These are phyloP conservation scores for Octopus bimaculoides DNA, from an alignment of 1,140 invertebrate species.

Conservation along the genomic window DNA sequence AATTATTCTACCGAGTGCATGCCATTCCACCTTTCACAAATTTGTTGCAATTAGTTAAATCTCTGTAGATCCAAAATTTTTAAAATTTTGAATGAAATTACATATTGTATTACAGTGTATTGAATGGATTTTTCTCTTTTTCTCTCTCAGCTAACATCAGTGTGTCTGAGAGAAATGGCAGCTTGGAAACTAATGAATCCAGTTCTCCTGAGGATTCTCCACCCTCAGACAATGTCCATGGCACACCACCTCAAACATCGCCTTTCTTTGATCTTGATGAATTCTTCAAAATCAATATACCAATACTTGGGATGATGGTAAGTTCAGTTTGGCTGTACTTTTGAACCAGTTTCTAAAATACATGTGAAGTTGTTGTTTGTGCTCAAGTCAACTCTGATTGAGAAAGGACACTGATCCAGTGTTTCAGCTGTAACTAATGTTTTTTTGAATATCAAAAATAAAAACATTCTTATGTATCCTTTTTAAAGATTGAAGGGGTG, in stretches of 20 bases:
- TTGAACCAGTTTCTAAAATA: neutral
- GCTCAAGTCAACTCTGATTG: too few species aligned
- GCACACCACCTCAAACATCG: constrained; percentile 19
- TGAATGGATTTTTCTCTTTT: constrained; percentile 6
- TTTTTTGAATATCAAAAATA: too few species aligned
- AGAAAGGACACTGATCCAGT: too few species aligned
- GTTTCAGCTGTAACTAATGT: too few species aligned
- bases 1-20: too few species aligned
- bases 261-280: constrained; percentile 72
- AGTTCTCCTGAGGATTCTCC: constrained; percentile 44
- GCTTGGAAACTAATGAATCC: constrained; percentile 45
- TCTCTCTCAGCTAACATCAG: constrained; percentile 18
- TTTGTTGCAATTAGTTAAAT: too few species aligned
- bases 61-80: too few species aligned
- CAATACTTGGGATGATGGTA: constrained; percentile 60
- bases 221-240: constrained; percentile 24
- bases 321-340: constrained; percentile 7
- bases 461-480: too few species aligned
- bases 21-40: too few species aligned
- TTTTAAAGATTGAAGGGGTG: neutral
- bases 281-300: constrained; percentile 67
- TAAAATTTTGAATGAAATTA: too few species aligned
- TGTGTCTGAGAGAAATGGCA: constrained; percentile 47
- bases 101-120: too few species aligned
- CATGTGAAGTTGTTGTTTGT: neutral